Evolutionary conservation across 2,113 vertebrate species (phyloP).

Genomic region (Caretta caretta): DNA sequence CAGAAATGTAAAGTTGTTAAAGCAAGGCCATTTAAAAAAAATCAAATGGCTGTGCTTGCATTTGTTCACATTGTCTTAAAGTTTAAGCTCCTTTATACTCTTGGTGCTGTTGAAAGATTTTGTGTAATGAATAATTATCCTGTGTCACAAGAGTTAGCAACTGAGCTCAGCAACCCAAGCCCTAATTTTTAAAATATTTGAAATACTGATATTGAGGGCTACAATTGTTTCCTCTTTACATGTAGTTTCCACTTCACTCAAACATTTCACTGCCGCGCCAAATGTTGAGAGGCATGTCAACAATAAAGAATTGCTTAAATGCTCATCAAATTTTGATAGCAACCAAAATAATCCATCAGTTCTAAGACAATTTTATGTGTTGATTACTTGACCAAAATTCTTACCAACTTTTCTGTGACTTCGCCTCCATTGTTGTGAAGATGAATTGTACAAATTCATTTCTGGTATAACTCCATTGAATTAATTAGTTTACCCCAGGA

Average conservation of each 20-base stretch:
- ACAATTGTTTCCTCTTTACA: neutral
- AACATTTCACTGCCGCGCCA: fast-evolving
- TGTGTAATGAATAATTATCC: neutral
- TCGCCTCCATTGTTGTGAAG: neutral
- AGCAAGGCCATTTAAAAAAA: neutral
- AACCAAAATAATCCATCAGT: neutral
- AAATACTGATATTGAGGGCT: constrained; percentile 36
- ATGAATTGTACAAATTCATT: neutral
- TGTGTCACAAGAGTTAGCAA: neutral
- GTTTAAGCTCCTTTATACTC: neutral
- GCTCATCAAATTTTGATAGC: neutral
- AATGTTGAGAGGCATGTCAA: neutral
- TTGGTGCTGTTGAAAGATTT: constrained; percentile 22
- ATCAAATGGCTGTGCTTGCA: neutral
- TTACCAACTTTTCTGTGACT: neutral
- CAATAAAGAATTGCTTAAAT: neutral
- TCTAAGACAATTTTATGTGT: neutral
- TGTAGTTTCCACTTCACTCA: neutral
- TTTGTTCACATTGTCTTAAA: neutral
- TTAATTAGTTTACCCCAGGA: neutral
- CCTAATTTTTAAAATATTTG: constrained; percentile 65
- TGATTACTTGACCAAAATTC: neutral
- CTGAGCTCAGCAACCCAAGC: constrained; percentile 3
- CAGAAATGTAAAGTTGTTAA: neutral
- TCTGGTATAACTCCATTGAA: neutral